Evolutionary conservation across 64 coral and sea anemone genomes (phyloP).

Genomic region (Montipora sp.): DNA sequence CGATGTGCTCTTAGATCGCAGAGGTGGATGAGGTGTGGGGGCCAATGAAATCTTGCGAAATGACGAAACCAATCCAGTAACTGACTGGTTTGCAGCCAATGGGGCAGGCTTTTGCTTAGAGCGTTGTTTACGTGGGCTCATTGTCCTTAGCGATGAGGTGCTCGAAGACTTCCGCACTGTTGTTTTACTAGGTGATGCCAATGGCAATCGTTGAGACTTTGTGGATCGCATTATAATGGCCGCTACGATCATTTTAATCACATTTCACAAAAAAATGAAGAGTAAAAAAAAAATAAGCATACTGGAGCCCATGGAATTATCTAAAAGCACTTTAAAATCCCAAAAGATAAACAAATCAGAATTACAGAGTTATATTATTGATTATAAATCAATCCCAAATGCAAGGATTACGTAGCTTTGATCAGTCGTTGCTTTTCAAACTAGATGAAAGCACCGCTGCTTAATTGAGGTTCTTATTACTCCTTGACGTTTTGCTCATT

Average conservation of each 20-base stretch:
- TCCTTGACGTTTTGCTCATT: too few relatives aligned
- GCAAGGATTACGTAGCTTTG: too few relatives aligned
- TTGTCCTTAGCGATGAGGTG: not conserved
- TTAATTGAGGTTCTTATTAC: too few relatives aligned
- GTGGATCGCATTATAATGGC: slow-evolving; percentile 54
- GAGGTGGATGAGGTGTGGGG: slow-evolving; percentile 52
- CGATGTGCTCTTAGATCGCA: slow-evolving; percentile 45
- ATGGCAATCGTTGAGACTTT: slow-evolving; percentile 22
- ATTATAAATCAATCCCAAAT: too few relatives aligned
- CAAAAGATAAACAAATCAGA: too few relatives aligned
- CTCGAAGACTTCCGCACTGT: slow-evolving; percentile 19
- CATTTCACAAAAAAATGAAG: too few relatives aligned
- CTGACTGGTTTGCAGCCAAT: slow-evolving; percentile 56
- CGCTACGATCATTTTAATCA: not conserved
- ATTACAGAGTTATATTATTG: too few relatives aligned
- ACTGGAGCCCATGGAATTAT: too few relatives aligned
- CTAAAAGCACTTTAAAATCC: too few relatives aligned
- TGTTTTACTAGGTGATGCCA: slow-evolving; percentile 45
- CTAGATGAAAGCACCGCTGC: too few relatives aligned
- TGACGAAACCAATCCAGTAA: slow-evolving; percentile 56
- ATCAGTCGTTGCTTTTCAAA: too few relatives aligned
- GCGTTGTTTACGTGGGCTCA: slow-evolving; percentile 16
- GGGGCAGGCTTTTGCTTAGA: not conserved
- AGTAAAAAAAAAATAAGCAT: too few relatives aligned
- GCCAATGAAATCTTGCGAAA: slow-evolving; percentile 80